Evolutionary conservation across 2,797 vertebrate genomes (phyloP).

Genomic region (Malurus leucopterus): DNA sequence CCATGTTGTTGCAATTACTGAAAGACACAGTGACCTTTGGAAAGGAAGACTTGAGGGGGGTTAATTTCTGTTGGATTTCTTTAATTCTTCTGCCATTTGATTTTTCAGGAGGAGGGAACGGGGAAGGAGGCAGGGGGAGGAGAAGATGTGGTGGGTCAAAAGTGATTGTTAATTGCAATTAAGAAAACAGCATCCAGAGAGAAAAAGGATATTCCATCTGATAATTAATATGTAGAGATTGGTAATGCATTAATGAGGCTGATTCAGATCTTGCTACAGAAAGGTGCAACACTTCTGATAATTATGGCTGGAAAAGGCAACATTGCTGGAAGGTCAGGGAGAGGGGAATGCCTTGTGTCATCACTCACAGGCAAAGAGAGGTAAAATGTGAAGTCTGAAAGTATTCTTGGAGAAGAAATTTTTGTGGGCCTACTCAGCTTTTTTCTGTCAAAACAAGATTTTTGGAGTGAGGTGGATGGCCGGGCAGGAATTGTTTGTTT

Average conservation of each 20-base stretch:
- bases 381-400: background rate
- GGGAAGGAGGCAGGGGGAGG: slow-evolving; percentile 9
- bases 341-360: background rate
- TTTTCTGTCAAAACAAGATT: background rate
- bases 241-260: slow-evolving; percentile 56
- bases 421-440: background rate
- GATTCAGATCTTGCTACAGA: slow-evolving; percentile 49
- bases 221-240: slow-evolving; percentile 62
- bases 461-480: background rate
- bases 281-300: slow-evolving; percentile 28
- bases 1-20: slow-evolving; percentile 64
- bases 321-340: slow-evolving; percentile 14
- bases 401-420: background rate
- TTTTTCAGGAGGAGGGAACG: slow-evolving; percentile 17
- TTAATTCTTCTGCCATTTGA: slow-evolving; percentile 50
- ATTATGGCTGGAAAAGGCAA: slow-evolving; percentile 18
- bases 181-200: slow-evolving; percentile 50
- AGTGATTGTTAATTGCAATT: slow-evolving; percentile 67
- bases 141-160: slow-evolving; percentile 55
- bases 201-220: slow-evolving; percentile 52
- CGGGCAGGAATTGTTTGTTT: background rate
- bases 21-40: slow-evolving; percentile 65
- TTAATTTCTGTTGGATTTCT: slow-evolving; percentile 53
- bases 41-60: slow-evolving; percentile 48
- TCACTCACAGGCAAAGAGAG: background rate